A percentile compares a stretch with the other conserved stretches of the same genome.
phyloP scores from a whole-genome alignment of 2,888 invertebrate genomes.

The Parnassius orleans region DNA sequence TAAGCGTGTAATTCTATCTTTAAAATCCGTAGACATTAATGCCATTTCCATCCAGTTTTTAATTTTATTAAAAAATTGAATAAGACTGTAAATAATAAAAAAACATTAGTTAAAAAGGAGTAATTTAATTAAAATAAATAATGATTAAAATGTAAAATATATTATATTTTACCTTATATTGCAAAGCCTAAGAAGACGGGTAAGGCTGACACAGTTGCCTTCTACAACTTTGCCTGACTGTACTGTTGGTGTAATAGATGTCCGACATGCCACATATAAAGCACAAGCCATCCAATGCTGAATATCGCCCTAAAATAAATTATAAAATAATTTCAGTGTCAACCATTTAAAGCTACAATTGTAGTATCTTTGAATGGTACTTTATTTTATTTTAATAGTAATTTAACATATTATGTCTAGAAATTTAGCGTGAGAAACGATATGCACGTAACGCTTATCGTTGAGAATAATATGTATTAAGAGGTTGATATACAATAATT shows the following conservation, averaged over 20 bases:
- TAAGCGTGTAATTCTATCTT: slow-evolving; percentile 89
- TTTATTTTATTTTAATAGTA: no score
- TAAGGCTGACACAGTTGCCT: slow-evolving; percentile 95
- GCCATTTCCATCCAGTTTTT: slow-evolving; percentile 98
- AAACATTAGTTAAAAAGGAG: slow-evolving; percentile 7
- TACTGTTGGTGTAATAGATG: slow-evolving; percentile 89
- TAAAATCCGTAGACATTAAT: slow-evolving; percentile 90
- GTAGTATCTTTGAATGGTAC: no score
- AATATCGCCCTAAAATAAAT: slow-evolving; percentile 88
- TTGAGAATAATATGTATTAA: neutral
- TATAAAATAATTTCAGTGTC: slow-evolving; percentile 13
- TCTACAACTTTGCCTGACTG: slow-evolving; percentile 87
- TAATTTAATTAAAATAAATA: neutral
- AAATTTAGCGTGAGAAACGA: no score
- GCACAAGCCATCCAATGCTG: slow-evolving; percentile 97
- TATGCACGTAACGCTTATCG: no score
- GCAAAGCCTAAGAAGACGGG: slow-evolving; percentile 92
- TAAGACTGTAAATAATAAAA: slow-evolving; percentile 83
- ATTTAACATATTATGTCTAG: no score
- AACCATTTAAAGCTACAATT: neutral
- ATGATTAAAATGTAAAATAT: neutral
- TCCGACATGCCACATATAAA: slow-evolving; percentile 93
- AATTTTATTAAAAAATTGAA: slow-evolving; percentile 96
- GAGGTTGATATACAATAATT: neutral
- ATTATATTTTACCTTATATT: slow-evolving; percentile 86